Conservation (phyloP, 2,888 invertebrate species). For the Nomada fucata region DNA sequence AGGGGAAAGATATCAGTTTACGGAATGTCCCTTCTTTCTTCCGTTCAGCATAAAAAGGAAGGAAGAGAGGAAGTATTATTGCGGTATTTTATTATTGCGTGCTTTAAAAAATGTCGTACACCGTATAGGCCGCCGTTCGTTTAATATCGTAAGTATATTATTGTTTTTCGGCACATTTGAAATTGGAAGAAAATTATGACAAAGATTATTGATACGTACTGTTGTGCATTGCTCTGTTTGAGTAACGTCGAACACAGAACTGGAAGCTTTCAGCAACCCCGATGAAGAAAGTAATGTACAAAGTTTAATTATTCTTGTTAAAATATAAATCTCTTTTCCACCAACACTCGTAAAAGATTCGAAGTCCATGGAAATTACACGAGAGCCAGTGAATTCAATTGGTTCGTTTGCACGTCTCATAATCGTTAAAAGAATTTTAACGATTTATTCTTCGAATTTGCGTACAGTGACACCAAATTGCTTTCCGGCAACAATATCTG, state of each 20-base stretch:
- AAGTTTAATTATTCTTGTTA: no score
- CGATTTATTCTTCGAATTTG: slow-evolving; percentile 26
- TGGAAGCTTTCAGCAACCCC: slow-evolving; percentile 53
- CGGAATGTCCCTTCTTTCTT: no score
- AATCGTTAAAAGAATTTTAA: slow-evolving; percentile 56
- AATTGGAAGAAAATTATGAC: no score
- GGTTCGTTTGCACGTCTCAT: slow-evolving; percentile 65
- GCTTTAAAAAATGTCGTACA: no score
- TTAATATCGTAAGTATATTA: no score
- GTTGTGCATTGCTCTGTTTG: slow-evolving; percentile 12
- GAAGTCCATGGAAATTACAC: slow-evolving; percentile 64
- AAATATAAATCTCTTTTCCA: slow-evolving; percentile 5
- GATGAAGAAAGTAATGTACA: slow-evolving; percentile 15
- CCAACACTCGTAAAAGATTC: slow-evolving; percentile 65
- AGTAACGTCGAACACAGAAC: slow-evolving; percentile 56
- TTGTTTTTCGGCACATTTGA: no score
- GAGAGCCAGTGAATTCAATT: slow-evolving; percentile 61
- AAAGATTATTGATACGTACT: neutral
- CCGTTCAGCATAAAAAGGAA: no score
- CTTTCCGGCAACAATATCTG: slow-evolving; percentile 35
- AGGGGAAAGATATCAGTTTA: no score
- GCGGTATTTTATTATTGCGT: no score
- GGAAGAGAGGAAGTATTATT: no score
- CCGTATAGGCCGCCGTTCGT: no score
- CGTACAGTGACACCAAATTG: slow-evolving; percentile 53